Percentiles rank a stretch among this genome's conserved stretches.
Conservation (phyloP, 1,140 invertebrate genomes). For the Pseudomyrmex concolor region DNA sequence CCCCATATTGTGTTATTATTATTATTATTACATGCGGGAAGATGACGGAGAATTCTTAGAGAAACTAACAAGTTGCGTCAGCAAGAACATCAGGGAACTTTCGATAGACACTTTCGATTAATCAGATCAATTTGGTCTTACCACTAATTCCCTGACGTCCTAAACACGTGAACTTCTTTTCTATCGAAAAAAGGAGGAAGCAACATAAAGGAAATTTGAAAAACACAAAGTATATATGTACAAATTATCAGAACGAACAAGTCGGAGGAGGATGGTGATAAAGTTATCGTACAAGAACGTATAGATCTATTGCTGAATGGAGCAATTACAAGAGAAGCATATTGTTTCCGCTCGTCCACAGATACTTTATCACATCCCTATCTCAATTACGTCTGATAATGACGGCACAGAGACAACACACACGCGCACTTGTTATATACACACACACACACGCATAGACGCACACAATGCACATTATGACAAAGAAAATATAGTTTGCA, state of each 20-base stretch:
- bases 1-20: background rate
- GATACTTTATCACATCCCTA: constrained; percentile 39
- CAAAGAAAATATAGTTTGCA: no score
- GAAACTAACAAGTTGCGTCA: background rate
- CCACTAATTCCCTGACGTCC: constrained; percentile 44
- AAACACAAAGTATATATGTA: background rate
- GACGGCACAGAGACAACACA: background rate
- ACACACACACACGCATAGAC: background rate
- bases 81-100: constrained; percentile 37
- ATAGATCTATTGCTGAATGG: background rate
- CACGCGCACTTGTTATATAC: background rate
- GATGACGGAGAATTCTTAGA: background rate
- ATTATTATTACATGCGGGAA: background rate
- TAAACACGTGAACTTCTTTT: constrained; percentile 5
- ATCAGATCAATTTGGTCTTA: constrained; percentile 48
- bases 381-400: constrained; percentile 10
- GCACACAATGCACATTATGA: background rate
- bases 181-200: background rate
- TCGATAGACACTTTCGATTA: constrained; percentile 52
- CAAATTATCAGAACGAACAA: background rate
- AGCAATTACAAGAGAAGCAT: background rate
- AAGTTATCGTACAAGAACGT: background rate
- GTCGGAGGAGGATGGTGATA: background rate
- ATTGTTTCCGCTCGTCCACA: constrained; percentile 1
- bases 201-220: background rate